These are phyloP conservation scores for Ligdia adustata DNA, from an alignment of 2,888 invertebrate genomes.

Conservation along the genomic window DNA sequence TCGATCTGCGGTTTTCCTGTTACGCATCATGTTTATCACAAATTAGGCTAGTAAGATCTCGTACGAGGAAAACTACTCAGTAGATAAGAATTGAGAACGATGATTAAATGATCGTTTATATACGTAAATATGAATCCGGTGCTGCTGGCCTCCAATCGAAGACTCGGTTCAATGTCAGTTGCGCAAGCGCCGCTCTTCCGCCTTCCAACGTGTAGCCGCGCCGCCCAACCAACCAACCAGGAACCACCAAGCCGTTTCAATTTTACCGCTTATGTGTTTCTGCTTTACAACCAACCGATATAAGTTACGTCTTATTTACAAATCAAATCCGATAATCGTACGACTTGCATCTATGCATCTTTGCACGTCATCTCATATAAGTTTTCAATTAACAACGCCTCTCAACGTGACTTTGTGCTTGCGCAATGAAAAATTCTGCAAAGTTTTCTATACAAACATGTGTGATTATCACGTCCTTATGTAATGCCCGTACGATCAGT, in stretches of 20 bases:
- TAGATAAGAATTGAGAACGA: slow-evolving; percentile 37
- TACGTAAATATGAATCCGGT: slow-evolving; percentile 60
- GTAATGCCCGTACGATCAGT: slow-evolving; percentile 9
- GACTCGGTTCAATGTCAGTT: slow-evolving; percentile 80
- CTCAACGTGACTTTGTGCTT: slow-evolving; percentile 25
- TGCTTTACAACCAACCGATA: slow-evolving; percentile 15
- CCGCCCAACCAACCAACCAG: slow-evolving; percentile 71
- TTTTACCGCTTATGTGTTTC: slow-evolving; percentile 47
- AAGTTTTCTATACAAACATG: slow-evolving; percentile 19
- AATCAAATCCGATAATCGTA: too few relatives aligned
- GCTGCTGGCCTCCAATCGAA: slow-evolving; percentile 69
- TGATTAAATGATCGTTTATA: slow-evolving; percentile 62
- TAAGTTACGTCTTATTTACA: not conserved
- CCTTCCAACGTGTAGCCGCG: slow-evolving; percentile 54
- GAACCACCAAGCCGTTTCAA: slow-evolving; percentile 61
- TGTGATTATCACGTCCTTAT: slow-evolving; percentile 33
- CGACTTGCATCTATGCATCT: too few relatives aligned
- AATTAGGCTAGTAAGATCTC: slow-evolving; percentile 23
- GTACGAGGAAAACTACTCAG: slow-evolving; percentile 45
- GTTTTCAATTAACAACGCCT: not conserved
- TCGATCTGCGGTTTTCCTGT: slow-evolving; percentile 54
- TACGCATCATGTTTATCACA: slow-evolving; percentile 37
- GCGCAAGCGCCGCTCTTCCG: slow-evolving; percentile 81
- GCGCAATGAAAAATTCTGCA: slow-evolving; percentile 26
- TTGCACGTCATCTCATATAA: slow-evolving; percentile 5